These are phyloP conservation scores for Yoshiicerus persimilis DNA, from an alignment of 1,140 invertebrate species.

Conservation along the genomic window DNA sequence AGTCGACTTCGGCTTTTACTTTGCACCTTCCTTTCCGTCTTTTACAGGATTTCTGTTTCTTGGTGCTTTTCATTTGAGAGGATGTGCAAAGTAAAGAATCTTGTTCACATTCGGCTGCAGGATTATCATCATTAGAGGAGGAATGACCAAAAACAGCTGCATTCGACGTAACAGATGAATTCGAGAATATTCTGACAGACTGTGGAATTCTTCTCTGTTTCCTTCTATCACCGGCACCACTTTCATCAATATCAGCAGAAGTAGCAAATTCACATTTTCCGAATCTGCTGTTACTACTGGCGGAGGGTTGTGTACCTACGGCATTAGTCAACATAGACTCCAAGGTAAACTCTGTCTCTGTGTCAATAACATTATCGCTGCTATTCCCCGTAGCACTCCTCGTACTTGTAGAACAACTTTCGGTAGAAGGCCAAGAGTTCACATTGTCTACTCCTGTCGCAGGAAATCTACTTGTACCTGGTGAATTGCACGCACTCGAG, in stretches of 20 bases:
- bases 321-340: not conserved
- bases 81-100: not conserved
- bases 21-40: not conserved
- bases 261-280: not conserved
- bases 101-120: not conserved
- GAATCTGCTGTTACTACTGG: not conserved
- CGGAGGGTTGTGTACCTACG: not conserved
- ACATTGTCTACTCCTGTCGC: not conserved
- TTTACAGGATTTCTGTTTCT: not conserved
- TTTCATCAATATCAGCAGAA: not conserved
- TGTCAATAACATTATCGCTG: not conserved
- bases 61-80: not conserved
- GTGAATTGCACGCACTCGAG: not conserved
- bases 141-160: not conserved
- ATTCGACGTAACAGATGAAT: conserved; percentile 10
- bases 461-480: not conserved
- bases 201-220: not conserved
- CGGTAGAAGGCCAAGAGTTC: not conserved
- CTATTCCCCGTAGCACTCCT: not conserved
- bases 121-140: not conserved
- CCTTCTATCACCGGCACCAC: not conserved
- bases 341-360: not conserved
- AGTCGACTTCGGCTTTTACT: not conserved
- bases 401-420: not conserved
- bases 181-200: not conserved